Evolutionary conservation across 2,888 invertebrate genomes (phyloP), one percentile per base, ranked within the genome.

Genomic region (Cosmopolites sordidus): DNA sequence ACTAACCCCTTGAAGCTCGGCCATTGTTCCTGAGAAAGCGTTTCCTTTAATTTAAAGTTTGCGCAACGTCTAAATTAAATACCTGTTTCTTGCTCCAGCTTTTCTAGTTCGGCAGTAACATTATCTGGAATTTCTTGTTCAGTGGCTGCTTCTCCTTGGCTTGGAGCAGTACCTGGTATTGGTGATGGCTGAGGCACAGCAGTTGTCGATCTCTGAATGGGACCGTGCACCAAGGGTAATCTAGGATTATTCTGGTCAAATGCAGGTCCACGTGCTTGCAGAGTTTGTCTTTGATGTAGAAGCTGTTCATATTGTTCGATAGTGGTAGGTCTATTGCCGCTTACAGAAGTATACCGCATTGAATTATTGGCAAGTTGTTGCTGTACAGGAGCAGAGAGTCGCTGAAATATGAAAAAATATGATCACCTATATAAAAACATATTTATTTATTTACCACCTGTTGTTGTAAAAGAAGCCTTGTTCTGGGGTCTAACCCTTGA

Each of bases 71-170:
- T 18, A 43, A 8, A 27, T 11, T 11, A 43, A 27, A 18, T 60
- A 63, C 79, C 82, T 52, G 80, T 81, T 70, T 86, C 85, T 63
- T 84, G 81, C 65, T 86, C 86, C 15, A 85, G 69, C 65, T 84
- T 84, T 64, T 85, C 85, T 29, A 84, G 69, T 65, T 84, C 85
- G 3, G 82, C 83, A 0, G 83, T 82, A 2, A 84, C 84, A 64
- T 81, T 82, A 62, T 84, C 84, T 0, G 83, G 82, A 59, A 83
- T 82, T 68, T 83, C 83, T 50, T 78, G 77, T 38, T 80, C 75
- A 40, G 60, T 63, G 4, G 48, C 27, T 1, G 56, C 14, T 44
- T 52, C 55, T 43, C 39, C 53, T 8, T 49, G 58, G 9, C 43
- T 8, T 2, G 51, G 18, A 44, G 47, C 39, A 22, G 70, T 68